Evolutionary conservation across 2,113 vertebrate genomes (phyloP), one percentile per base, ranked within the genome.

Genomic region (Ciconia stormi): DNA sequence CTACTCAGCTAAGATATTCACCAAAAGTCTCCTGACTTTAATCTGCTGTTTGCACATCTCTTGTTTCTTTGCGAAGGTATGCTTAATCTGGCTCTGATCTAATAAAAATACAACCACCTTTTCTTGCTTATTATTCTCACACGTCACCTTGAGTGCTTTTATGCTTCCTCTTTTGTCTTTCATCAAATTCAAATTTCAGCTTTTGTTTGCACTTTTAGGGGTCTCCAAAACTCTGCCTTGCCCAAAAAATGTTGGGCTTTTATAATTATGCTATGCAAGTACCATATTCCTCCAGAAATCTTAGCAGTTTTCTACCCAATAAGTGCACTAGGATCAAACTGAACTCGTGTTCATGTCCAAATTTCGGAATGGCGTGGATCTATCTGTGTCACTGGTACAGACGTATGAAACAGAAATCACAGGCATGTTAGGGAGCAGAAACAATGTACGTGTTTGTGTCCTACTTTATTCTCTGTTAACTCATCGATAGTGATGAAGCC

Each of bases 401-500:
- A 40, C 1, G 1, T 38, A 53, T 27, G 42, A 79, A 90, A 21
- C 4, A 32, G 15, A 49, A 81, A 89, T 46, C n/a, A 40, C 2
- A 8, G 6, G 11, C 40, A 47, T 22, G 19, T 32, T 56, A 58
- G 22, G 11, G 6, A 82, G 50, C 46, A 78, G 53, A 52, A 85
- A 40, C 27, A 46, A 21, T 13, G 22, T 32, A 69, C 0, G 0
- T 13, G 11, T 49, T 17, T 5, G 1, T 76, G 1, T 76, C n/a
- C 16, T 79, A 13, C 17, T 52, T 65, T 58, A 5, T 62, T 72
- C 16, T 69, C 36, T 61, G 6, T 38, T 62, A 73, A 55, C 17
- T 52, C 36, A 23, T 2, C 20, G 25, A 83, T 16, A 46, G 20
- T 5, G 20, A 67, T 34, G 59, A 88, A 71, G 50, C 10, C n/a